phyloP scores from a whole-genome alignment of 92 coral and sea anemone species.

The Chrysogorgia sp. region DNA sequence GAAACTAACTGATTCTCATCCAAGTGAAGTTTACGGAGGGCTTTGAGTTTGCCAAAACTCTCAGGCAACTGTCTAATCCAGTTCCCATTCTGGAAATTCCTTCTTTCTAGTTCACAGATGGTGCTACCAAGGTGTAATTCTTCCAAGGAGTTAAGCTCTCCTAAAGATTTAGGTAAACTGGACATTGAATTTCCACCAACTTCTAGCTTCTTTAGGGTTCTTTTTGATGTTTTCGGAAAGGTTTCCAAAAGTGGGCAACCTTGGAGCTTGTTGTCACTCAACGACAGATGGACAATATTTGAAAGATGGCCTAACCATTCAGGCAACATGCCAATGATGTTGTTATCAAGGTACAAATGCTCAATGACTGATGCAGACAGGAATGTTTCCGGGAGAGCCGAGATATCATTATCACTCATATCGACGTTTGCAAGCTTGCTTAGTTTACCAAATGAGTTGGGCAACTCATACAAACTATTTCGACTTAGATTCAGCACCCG shows the following conservation, averaged over 20 bases:
- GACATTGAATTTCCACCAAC: constrained; percentile 82
- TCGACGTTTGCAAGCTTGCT: constrained; percentile 65
- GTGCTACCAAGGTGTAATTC: constrained; percentile 89
- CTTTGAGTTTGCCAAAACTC: constrained; percentile 73
- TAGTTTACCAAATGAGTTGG: constrained; percentile 71
- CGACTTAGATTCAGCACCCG: constrained; percentile 79
- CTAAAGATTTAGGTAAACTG: constrained; percentile 74
- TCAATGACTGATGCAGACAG: constrained; percentile 68
- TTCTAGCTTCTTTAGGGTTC: constrained; percentile 71
- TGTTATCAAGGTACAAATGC: constrained; percentile 76
- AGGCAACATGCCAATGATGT: constrained; percentile 69
- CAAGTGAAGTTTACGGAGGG: constrained; percentile 74
- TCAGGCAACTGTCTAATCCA: constrained; percentile 80
- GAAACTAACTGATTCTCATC: constrained; percentile 83
- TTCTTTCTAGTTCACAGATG: constrained; percentile 87
- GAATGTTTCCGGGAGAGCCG: constrained; percentile 66
- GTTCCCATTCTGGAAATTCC: constrained; percentile 96
- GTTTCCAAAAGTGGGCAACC: constrained; percentile 68
- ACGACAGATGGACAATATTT: constrained; percentile 65
- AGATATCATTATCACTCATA: constrained; percentile 67
- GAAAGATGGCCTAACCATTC: constrained; percentile 77
- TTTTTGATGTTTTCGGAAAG: constrained; percentile 71
- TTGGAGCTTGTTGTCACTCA: constrained; percentile 73
- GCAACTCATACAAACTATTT: constrained; percentile 69
- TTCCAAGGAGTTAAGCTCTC: constrained; percentile 74